Evolutionary conservation across 2,113 vertebrate species (phyloP).

Genomic region (Syngnathus typhle): DNA sequence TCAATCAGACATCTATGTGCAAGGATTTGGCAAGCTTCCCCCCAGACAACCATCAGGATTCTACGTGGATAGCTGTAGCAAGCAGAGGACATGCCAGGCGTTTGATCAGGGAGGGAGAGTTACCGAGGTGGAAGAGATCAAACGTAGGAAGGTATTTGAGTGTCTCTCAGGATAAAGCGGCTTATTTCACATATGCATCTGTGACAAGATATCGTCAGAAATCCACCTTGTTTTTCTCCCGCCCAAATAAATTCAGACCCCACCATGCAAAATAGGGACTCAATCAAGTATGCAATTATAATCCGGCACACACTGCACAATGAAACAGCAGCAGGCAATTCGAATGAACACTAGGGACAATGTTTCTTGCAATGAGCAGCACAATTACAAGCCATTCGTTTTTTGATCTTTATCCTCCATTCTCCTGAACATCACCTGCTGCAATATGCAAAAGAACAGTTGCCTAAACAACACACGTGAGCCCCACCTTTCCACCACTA

Average conservation of each 20-base stretch:
- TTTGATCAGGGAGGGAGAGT: conserved; percentile 59
- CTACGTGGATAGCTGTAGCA: conserved; percentile 46
- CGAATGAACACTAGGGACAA: conserved; percentile 38
- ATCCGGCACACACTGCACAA: conserved; percentile 44
- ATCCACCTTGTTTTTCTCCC: conserved; percentile 31
- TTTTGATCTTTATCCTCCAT: conserved; percentile 5
- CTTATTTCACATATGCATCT: conserved; percentile 37
- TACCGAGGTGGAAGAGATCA: conserved; percentile 50
- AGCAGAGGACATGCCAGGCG: conserved; percentile 49
- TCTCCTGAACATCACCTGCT: neutral
- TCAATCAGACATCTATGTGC: conserved; percentile 25
- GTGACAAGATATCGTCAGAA: conserved; percentile 9
- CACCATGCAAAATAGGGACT: conserved; percentile 32
- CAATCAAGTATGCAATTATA: conserved; percentile 62
- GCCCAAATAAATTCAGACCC: conserved; percentile 12
- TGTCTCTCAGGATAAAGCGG: conserved; percentile 45
- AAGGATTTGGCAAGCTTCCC: conserved; percentile 24
- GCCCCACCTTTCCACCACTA: conserved; percentile 42
- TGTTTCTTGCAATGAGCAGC: conserved; percentile 34
- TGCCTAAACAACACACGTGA: conserved; percentile 6
- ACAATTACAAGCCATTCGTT: conserved; percentile 45
- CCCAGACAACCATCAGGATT: conserved; percentile 37
- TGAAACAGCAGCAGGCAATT: conserved; percentile 37
- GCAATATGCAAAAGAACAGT: conserved; percentile 4
- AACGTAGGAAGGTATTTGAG: conserved; percentile 53